phyloP scores from a whole-genome alignment of 2,888 invertebrate genomes.

The Monopis laevigella region DNA sequence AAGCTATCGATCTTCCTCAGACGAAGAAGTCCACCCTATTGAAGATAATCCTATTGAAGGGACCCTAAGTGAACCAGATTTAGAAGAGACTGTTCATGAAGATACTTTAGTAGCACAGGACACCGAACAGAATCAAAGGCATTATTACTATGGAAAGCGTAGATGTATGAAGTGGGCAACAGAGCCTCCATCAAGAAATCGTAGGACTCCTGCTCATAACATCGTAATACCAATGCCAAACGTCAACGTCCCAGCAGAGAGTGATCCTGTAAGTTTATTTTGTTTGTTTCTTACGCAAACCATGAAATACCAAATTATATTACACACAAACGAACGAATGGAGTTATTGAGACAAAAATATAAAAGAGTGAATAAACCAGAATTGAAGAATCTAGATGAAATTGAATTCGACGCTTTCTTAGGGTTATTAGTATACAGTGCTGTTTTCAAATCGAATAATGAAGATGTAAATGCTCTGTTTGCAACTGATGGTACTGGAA shows the following conservation, averaged over 20 bases:
- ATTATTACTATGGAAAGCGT: neutral
- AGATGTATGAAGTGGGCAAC: conserved; percentile 1
- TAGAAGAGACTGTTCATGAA: neutral
- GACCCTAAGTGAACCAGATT: neutral
- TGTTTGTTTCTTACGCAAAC: neutral
- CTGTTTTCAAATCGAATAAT: conserved; percentile 1
- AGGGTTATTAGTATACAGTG: neutral
- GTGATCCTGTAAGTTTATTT: conserved; percentile 9
- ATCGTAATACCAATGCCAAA: conserved; percentile 1
- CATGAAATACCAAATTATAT: neutral
- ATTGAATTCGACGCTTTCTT: neutral
- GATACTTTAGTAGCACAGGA: neutral
- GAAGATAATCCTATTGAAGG: neutral
- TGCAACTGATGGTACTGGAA: neutral
- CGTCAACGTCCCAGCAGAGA: conserved; percentile 3
- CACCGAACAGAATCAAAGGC: neutral
- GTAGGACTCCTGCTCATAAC: conserved; percentile 9
- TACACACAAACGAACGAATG: neutral
- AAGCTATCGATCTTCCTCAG: too few relatives aligned
- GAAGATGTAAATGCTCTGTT: neutral
- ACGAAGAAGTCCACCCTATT: too few relatives aligned
- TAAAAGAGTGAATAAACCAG: neutral
- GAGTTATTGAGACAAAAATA: neutral
- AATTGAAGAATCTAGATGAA: neutral
- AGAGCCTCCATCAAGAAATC: conserved; percentile 5